Percentiles rank a stretch among this genome's conserved stretches.
These are phyloP conservation scores for Nannospalax galili DNA, from an alignment of 2,113 vertebrate genomes.

Conservation along the genomic window DNA sequence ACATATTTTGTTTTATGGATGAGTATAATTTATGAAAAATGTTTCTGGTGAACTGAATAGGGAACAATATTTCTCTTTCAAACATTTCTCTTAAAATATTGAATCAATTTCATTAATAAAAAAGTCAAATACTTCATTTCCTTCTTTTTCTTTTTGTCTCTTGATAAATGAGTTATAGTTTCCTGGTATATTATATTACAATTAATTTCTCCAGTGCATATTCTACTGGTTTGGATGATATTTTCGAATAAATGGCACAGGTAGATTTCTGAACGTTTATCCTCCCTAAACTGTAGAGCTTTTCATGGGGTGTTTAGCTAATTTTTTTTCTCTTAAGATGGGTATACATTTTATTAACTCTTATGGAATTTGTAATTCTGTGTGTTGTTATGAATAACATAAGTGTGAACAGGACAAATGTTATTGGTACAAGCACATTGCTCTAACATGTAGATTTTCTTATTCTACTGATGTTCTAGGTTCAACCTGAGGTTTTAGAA, in stretches of 20 bases:
- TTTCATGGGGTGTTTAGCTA: not conserved
- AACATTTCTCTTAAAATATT: not conserved
- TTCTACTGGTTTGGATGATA: not conserved
- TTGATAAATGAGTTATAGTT: not conserved
- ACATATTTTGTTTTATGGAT: not conserved
- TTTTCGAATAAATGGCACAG: not conserved
- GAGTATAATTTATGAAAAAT: not conserved
- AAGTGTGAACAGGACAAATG: too few species aligned
- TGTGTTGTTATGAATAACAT: not conserved
- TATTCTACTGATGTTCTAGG: not conserved
- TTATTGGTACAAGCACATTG: not conserved
- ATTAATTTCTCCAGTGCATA: not conserved
- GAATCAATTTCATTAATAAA: not conserved
- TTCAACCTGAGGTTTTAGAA: not conserved
- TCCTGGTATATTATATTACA: not conserved
- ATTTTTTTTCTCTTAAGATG: not conserved
- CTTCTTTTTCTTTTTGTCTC: not conserved
- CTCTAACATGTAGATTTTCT: not conserved
- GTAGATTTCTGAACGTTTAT: not conserved
- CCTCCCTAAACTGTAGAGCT: not conserved
- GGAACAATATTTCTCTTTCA: not conserved
- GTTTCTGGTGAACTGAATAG: not conserved
- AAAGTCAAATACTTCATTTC: not conserved
- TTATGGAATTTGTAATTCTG: not conserved
- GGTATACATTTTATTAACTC: not conserved